Conservation (phyloP, 1,140 invertebrate species). For the Dinoponera quadriceps region DNA sequence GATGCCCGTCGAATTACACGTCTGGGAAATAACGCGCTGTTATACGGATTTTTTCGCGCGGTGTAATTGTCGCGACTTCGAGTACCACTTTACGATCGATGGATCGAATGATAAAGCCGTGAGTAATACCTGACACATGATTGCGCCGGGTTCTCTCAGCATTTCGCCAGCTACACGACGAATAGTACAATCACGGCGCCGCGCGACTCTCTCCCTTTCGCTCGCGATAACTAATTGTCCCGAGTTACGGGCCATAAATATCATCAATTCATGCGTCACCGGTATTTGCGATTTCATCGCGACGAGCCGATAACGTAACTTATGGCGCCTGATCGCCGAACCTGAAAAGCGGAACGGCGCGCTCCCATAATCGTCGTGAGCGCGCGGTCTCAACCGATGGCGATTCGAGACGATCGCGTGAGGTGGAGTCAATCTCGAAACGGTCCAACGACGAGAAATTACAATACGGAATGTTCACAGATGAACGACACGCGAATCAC, state of each 20-base stretch:
- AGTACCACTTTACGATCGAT: not conserved
- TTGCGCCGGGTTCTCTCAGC: not conserved
- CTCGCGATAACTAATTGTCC: not conserved
- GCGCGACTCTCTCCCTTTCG: too few species aligned
- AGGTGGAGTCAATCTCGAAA: too few species aligned
- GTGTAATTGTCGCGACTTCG: not conserved
- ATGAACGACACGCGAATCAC: too few species aligned
- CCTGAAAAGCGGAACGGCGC: not conserved
- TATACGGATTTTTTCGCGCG: not conserved
- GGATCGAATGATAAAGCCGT: not conserved
- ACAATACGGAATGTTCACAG: too few species aligned
- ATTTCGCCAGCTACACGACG: too few species aligned
- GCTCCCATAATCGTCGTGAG: not conserved
- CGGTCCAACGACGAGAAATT: too few species aligned
- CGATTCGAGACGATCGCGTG: too few species aligned
- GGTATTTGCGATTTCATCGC: slow-evolving; percentile 23
- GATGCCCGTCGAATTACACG: not conserved
- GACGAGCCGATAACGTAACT: slow-evolving; percentile 22
- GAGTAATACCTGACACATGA: not conserved
- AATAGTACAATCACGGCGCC: too few species aligned
- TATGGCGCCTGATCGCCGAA: not conserved
- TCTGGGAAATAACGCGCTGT: not conserved
- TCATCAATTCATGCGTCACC: slow-evolving; percentile 33
- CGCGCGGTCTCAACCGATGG: too few species aligned
- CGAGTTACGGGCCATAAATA: slow-evolving; percentile 7